These are phyloP conservation scores for Rachycentron canadum DNA, from an alignment of 2,797 vertebrate genomes.

Conservation along the genomic window DNA sequence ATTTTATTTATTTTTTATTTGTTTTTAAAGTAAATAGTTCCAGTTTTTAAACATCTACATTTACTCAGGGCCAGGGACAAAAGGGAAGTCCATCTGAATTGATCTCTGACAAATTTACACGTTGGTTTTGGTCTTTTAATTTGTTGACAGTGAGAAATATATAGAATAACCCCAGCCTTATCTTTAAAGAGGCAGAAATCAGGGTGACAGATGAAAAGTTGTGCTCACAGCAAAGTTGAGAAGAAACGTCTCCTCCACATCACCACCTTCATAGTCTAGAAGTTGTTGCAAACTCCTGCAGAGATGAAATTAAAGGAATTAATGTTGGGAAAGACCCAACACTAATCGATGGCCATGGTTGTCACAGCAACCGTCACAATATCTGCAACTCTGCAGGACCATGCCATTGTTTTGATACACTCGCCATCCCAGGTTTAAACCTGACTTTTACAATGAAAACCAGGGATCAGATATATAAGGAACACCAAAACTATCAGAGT, in stretches of 20 bases:
- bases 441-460: slow-evolving; percentile 21
- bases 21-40: no score
- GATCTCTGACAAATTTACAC: no score
- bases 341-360: neutral
- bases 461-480: slow-evolving; percentile 22
- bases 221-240: slow-evolving; percentile 94
- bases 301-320: slow-evolving; percentile 1
- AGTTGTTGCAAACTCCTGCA: slow-evolving; percentile 96
- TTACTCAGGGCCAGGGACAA: neutral
- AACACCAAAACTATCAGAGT: slow-evolving; percentile 9
- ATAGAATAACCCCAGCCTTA: no score
- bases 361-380: neutral
- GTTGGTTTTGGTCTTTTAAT: neutral
- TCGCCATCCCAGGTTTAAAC: neutral
- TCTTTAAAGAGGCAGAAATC: neutral
- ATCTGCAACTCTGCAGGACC: neutral
- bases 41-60: neutral
- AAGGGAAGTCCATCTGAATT: neutral
- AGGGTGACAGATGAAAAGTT: neutral
- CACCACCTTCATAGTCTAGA: slow-evolving; percentile 91
- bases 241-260: slow-evolving; percentile 94
- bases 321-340: neutral
- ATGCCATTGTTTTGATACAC: neutral
- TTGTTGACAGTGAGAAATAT: neutral
- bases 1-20: no score